Conservation (phyloP, 2,113 vertebrate species). For the Protomyctophum bolini region DNA sequence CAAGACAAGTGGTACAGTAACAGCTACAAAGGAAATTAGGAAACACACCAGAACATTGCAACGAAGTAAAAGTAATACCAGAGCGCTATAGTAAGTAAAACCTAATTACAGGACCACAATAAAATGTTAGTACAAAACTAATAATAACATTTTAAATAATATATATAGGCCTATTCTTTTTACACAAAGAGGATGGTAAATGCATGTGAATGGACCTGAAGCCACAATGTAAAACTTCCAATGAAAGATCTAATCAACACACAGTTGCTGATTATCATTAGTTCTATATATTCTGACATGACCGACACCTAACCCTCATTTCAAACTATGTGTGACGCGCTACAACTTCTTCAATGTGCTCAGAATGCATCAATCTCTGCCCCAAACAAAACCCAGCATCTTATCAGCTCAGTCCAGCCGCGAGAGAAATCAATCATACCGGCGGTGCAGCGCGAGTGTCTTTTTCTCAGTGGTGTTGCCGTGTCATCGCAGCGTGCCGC, state of each 20-base stretch:
- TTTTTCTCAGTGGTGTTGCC: constrained; percentile 35
- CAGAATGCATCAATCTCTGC: constrained; percentile 64
- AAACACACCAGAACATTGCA: no score
- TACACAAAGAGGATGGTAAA: background rate
- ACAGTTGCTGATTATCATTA: no score
- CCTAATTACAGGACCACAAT: no score
- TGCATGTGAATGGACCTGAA: constrained; percentile 5
- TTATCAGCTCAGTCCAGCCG: constrained; percentile 66
- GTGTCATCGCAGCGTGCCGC: constrained; percentile 13
- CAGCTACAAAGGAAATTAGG: no score
- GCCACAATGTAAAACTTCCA: background rate
- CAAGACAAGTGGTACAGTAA: no score
- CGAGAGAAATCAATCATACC: constrained; percentile 54
- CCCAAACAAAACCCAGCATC: constrained; percentile 58
- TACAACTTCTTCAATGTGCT: constrained; percentile 38
- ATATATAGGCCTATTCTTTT: no score
- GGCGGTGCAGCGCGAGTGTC: constrained; percentile 35
- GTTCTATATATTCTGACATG: background rate
- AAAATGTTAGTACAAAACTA: no score
- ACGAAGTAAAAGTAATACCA: no score
- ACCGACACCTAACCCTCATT: background rate
- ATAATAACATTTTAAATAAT: no score
- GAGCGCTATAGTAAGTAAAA: no score
- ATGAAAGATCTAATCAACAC: background rate
- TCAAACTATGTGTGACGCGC: constrained; percentile 9